phyloP scores from a whole-genome alignment of 1,140 invertebrate species.

The Conopomorpha cramerella region DNA sequence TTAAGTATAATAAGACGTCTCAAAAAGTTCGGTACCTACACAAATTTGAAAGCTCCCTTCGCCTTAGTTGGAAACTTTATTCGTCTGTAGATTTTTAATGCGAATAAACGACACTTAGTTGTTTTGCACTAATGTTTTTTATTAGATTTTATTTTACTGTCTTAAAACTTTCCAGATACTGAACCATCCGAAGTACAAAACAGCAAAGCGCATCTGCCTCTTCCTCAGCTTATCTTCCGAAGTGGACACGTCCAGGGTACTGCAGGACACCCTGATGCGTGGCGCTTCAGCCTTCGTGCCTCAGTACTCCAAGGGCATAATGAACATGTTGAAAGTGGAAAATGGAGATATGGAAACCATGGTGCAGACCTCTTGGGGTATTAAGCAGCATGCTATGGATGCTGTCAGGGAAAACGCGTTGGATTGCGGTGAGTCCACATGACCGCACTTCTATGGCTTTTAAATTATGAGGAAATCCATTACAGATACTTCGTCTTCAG shows the following conservation, averaged over 20 bases:
- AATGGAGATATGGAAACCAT: conserved; percentile 2
- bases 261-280: conserved; percentile 2
- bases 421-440: conserved; percentile 1
- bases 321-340: conserved; percentile 3
- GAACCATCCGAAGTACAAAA: conserved; percentile 3
- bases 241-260: conserved; percentile 1
- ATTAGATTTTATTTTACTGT: neutral
- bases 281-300: conserved; percentile 4
- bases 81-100: too few relatives aligned
- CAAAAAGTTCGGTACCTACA: too few relatives aligned
- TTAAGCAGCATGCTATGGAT: conserved; percentile 4
- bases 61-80: too few relatives aligned
- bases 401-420: conserved; percentile 5
- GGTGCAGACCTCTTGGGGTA: conserved; percentile 4
- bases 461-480: too few relatives aligned
- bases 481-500: too few relatives aligned
- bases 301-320: conserved; percentile 2
- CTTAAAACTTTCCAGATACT: conserved; percentile 3
- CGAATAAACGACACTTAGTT: too few relatives aligned
- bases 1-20: too few relatives aligned
- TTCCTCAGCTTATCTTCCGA: conserved; percentile 4
- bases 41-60: too few relatives aligned
- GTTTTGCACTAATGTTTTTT: neutral
- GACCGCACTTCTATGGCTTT: neutral
- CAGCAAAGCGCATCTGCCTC: conserved; percentile 1